A percentile compares a stretch with the other conserved stretches of the same genome.
phyloP scores from a whole-genome alignment of 1,140 invertebrate genomes.

The Homalodisca vitripennis region DNA sequence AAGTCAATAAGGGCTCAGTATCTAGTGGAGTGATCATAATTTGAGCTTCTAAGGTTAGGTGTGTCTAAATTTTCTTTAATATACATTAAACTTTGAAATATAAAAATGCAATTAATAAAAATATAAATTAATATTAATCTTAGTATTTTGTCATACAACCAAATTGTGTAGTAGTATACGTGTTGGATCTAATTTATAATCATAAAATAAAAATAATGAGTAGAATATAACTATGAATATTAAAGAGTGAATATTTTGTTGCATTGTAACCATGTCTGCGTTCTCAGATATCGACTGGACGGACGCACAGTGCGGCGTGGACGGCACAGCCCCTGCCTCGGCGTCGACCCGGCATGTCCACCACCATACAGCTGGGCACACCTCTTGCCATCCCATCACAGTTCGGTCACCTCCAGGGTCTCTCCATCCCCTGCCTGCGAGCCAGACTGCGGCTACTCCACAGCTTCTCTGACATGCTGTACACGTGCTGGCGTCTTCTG shows the following conservation, averaged over 20 bases:
- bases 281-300: conserved; percentile 57
- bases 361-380: conserved; percentile 54
- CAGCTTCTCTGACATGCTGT: conserved; percentile 63
- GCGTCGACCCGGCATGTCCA: conserved; percentile 51
- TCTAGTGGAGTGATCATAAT: too few relatives aligned
- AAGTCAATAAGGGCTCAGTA: too few relatives aligned
- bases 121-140: too few relatives aligned
- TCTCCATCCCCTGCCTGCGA: conserved; percentile 55
- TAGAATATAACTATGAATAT: not conserved
- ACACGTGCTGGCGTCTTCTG: conserved; percentile 61
- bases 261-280: conserved; percentile 10
- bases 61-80: too few relatives aligned
- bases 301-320: conserved; percentile 65
- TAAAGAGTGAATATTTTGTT: not conserved
- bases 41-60: too few relatives aligned
- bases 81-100: too few relatives aligned
- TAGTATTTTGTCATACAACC: too few relatives aligned
- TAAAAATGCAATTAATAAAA: too few relatives aligned
- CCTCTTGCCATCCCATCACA: conserved; percentile 57
- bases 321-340: conserved; percentile 54
- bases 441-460: conserved; percentile 58
- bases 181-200: conserved; percentile 4
- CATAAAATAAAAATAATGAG: not conserved
- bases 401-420: conserved; percentile 55
- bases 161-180: not conserved